Evolutionary conservation across 2,888 invertebrate species (phyloP), one percentile per base, ranked within the genome.

Genomic region (Rhodophaea formosa): DNA sequence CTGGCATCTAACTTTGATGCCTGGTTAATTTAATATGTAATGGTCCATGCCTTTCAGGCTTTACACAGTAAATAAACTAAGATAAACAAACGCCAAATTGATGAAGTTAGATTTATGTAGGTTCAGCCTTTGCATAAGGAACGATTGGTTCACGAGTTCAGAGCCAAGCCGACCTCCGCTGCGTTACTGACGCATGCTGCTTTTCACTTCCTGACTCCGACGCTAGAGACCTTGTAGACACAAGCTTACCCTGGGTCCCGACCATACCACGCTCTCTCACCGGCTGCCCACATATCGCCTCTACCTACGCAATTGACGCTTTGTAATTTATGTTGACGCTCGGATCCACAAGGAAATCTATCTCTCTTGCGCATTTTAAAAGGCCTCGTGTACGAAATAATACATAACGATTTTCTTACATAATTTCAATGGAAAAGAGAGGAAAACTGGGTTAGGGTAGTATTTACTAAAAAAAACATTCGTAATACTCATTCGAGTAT

Each of bases 281-380:
- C 74, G 75, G 71, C 64, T 62, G 65, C 65, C 71, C 75, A 80
- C 82, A 80, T 79, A 81, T 80, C 80, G 77, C 81, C 77, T 78
- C 74, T 72, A 71, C 74, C 67, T 66, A 60, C 68, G 64, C 69
- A 69, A 69, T 68, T 69, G 62, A 70, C 64, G 77, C 78, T 78
- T 75, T 66, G 75, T 76, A 64, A 68, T 62, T 77, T 77, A 61
- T 71, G 69, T 78, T 77, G 61, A 64, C 67, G 74, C 77, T 76
- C 75, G 67, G 73, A 70, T 66, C 43, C 43, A 29, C 63, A 54
- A 60, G 53, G 17, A 43, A 61, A 51, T 51, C 51, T 51, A 35
- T 51, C 32, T 16, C 35, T 51, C 7, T 30, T 35, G n/a, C 39
- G 5, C 39, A 29, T 30, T 14, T 14, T 30, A 16, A 47, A 3